Evolutionary conservation across 2,888 invertebrate species (phyloP).

Genomic region (Parnassius apollo): DNA sequence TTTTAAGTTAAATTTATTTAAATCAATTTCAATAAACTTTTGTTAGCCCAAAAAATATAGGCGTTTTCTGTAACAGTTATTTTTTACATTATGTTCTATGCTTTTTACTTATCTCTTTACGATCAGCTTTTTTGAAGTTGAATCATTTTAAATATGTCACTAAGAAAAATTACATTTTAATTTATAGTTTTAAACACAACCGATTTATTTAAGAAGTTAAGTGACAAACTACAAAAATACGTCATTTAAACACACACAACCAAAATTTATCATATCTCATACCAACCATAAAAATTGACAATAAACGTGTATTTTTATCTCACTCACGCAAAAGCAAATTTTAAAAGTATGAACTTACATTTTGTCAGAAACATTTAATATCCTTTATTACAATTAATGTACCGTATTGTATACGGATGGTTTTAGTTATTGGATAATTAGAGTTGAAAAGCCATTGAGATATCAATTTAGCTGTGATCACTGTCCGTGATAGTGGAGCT

Average conservation of each 20-base stretch:
- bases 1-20: too few relatives aligned
- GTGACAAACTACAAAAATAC: background rate
- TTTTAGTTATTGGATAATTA: too few relatives aligned
- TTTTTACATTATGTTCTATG: too few relatives aligned
- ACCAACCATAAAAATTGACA: slow-evolving; percentile 10
- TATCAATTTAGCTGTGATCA: slow-evolving; percentile 60
- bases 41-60: too few relatives aligned
- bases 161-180: too few relatives aligned
- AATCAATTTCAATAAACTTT: too few relatives aligned
- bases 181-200: background rate
- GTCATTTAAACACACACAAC: background rate
- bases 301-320: slow-evolving; percentile 16
- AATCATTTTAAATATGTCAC: too few relatives aligned
- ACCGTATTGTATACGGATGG: background rate
- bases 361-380: background rate
- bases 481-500: slow-evolving; percentile 71
- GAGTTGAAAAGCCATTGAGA: background rate
- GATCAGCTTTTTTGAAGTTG: too few relatives aligned
- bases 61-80: too few relatives aligned
- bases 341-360: background rate
- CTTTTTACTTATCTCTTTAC: too few relatives aligned
- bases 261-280: background rate
- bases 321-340: background rate
- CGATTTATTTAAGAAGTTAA: slow-evolving; percentile 8
- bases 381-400: background rate